Conservation (phyloP, 2,888 invertebrate species). For the Lithophane ornitopus region DNA sequence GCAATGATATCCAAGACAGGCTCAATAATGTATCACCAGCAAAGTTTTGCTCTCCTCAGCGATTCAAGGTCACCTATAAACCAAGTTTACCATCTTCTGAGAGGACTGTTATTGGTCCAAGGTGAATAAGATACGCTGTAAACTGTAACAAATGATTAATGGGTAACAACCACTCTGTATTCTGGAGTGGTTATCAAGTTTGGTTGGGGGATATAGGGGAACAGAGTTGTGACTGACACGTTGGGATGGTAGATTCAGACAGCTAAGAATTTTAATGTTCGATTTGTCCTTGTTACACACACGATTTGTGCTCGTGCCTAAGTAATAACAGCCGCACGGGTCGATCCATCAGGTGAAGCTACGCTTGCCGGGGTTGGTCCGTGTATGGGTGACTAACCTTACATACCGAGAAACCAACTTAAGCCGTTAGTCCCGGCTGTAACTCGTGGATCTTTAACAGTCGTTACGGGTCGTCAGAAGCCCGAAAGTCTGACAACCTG, state of each 20-base stretch:
- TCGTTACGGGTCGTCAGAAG: too few relatives aligned
- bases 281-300: too few relatives aligned
- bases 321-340: too few relatives aligned
- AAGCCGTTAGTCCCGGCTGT: too few relatives aligned
- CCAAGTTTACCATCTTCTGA: background rate
- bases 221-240: background rate
- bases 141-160: conserved; percentile 11
- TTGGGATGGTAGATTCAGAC: background rate
- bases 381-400: too few relatives aligned
- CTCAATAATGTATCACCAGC: background rate
- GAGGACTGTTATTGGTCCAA: background rate
- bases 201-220: background rate
- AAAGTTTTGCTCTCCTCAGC: background rate
- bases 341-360: too few relatives aligned
- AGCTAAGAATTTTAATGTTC: too few relatives aligned
- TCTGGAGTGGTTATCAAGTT: conserved; percentile 21
- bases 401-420: too few relatives aligned
- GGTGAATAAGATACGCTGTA: conserved; percentile 1
- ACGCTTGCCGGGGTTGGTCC: too few relatives aligned
- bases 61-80: background rate
- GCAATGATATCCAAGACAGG: background rate
- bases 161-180: conserved; percentile 26
- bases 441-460: too few relatives aligned
- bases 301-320: too few relatives aligned
- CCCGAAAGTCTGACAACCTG: too few relatives aligned